A percentile compares a stretch with the other conserved stretches of the same genome.
These are phyloP conservation scores for Chironex yamaguchii DNA, from an alignment of 30 jellyfish, hydroid and myxozoan species.

Conservation along the genomic window DNA sequence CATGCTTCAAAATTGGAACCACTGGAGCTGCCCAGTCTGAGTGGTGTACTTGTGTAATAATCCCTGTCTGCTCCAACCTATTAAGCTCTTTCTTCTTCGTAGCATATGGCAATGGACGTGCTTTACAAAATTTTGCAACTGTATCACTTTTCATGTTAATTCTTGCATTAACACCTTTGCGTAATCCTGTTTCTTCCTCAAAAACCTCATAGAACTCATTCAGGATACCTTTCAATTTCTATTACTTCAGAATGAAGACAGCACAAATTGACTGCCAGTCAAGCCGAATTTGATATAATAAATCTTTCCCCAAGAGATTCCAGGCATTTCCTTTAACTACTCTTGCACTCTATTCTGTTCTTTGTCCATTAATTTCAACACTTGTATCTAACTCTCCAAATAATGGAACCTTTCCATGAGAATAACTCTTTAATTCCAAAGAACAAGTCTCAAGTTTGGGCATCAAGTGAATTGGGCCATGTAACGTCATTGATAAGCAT, in stretches of 20 bases:
- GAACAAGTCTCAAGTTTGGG: constrained; percentile 47
- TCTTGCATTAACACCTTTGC: constrained; percentile 24
- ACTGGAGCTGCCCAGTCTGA: constrained; percentile 81
- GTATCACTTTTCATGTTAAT: constrained; percentile 52
- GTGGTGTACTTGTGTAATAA: constrained; percentile 55
- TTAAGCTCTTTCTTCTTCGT: constrained; percentile 63
- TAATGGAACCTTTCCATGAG: constrained; percentile 63
- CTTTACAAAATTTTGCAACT: constrained; percentile 54
- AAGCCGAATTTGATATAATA: constrained; percentile 65
- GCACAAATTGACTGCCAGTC: constrained; percentile 71
- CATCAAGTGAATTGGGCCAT: constrained; percentile 69
- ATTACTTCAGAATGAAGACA: constrained; percentile 37
- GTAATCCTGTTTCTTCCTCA: too few species aligned
- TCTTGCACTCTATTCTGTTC: constrained; percentile 40
- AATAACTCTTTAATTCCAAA: constrained; percentile 55
- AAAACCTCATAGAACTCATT: constrained; percentile 55
- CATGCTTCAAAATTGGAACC: constrained; percentile 68
- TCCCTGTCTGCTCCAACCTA: constrained; percentile 62
- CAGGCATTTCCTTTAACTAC: constrained; percentile 69
- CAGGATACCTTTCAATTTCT: constrained; percentile 21
- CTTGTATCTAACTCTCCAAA: constrained; percentile 55
- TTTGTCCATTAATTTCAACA: constrained; percentile 58
- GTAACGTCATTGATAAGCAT: constrained; percentile 72
- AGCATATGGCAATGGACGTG: constrained; percentile 68
- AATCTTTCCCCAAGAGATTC: constrained; percentile 72